Conservation (phyloP, 2,797 vertebrate genomes). For the Chromis chromis region DNA sequence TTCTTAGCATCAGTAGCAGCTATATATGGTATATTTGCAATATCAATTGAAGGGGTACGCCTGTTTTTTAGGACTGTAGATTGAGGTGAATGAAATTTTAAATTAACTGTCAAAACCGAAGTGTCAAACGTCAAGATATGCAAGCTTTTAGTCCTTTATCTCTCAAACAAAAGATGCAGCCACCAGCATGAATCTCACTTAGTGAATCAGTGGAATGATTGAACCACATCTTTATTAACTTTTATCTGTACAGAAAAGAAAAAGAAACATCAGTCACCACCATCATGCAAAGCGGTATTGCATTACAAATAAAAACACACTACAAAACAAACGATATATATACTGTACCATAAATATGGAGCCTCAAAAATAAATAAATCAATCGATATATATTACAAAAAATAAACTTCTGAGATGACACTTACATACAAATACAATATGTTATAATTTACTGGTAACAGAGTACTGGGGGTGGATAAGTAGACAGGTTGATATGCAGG, state of each 20-base stretch:
- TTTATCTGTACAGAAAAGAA: conserved; percentile 85
- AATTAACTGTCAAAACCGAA: too few species aligned
- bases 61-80: too few species aligned
- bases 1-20: neutral
- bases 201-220: conserved; percentile 82
- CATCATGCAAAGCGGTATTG: conserved; percentile 91
- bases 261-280: conserved; percentile 84
- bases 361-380: conserved; percentile 76
- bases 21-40: neutral
- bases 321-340: conserved; percentile 81
- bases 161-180: conserved; percentile 11
- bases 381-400: conserved; percentile 80
- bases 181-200: conserved; percentile 26
- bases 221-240: conserved; percentile 91
- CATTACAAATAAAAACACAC: conserved; percentile 83
- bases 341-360: conserved; percentile 79
- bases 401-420: conserved; percentile 85
- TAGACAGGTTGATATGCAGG: conserved; percentile 67
- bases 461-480: conserved; percentile 72
- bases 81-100: too few species aligned
- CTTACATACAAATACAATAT: conserved; percentile 79
- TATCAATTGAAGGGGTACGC: neutral
- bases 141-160: too few species aligned
- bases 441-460: conserved; percentile 75
- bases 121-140: too few species aligned